Evolutionary conservation across 1,140 invertebrate genomes (phyloP), one percentile per base, ranked within the genome.

Genomic region (Cherax destructor): DNA sequence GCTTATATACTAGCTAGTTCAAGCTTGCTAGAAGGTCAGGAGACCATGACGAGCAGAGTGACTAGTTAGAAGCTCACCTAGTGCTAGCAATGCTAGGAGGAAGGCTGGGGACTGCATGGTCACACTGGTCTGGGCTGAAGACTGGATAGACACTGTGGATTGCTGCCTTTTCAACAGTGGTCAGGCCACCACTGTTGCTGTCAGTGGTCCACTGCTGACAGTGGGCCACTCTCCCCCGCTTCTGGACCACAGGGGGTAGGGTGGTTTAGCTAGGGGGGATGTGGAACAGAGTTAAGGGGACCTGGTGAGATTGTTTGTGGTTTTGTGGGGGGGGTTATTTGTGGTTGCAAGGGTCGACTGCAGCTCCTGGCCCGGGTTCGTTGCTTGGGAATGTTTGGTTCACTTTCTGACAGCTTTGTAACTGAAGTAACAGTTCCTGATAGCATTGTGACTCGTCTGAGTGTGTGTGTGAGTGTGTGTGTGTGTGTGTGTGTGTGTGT

Each of bases 401-500:
- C 56, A 59, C 56, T 9, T 1, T 59, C 16, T 59, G 9, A 41
- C 0, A 41, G 30, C 0, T 41, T 2, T 41, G 30, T 41, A 2
- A 0, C 2, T 2, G 0, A 41, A 41, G 30, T 1, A 41, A 1
- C 30, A 41, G 30, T 41, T 41, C 2, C 30, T 41, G 30, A 65
- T 16, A 1, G 61, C 18, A 16, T 1, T 11, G 61, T 18, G 18
- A 83, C 9, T 65, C 30, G 59, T 61, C 41, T 47, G 59, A 41
- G n/a, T 61, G 59, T 61, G 59, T 65, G 59, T 61, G 59, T 65
- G 59, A 69, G 59, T 61, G 59, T 83, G 59, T 61, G 59, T 83
- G 21, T 61, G 59, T 83, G n/a, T 61, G 59, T 83, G 59, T 79
- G 41, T 79, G 41, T 79, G 41, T 79, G 41, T 79, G 41, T 79